phyloP scores from a whole-genome alignment of 1,140 invertebrate genomes.

The Cotesia vestalis region DNA sequence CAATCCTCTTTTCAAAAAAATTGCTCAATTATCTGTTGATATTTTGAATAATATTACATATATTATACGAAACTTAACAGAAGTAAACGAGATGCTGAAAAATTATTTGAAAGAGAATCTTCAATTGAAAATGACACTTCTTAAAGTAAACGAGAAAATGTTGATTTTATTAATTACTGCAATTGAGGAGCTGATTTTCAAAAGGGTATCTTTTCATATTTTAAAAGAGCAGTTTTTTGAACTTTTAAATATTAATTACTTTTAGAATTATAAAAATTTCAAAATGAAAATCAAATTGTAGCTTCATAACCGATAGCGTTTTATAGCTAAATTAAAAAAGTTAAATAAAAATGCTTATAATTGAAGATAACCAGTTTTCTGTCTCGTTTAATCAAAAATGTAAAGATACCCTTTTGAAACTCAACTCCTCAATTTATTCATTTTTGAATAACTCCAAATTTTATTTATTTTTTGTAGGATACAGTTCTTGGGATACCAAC shows the following conservation, averaged over 20 bases:
- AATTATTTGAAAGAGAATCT: constrained; percentile 9
- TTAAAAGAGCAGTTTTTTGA: no score
- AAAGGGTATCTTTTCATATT: no score
- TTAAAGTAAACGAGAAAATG: constrained; percentile 14
- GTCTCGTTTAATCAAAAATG: no score
- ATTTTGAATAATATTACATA: background rate
- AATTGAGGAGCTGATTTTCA: background rate
- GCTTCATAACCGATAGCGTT: no score
- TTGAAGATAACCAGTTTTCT: no score
- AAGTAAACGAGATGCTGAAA: constrained; percentile 1
- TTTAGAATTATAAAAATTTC: no score
- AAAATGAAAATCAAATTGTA: no score
- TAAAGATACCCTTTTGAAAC: no score
- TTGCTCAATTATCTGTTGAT: background rate
- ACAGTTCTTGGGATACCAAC: background rate
- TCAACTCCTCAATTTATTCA: background rate
- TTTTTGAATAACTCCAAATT: constrained; percentile 2
- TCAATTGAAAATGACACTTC: constrained; percentile 4
- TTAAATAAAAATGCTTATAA: no score
- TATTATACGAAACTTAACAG: constrained; percentile 7
- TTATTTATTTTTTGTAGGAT: constrained; percentile 12
- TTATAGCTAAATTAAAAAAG: no score
- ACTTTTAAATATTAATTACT: no score
- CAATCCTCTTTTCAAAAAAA: background rate
- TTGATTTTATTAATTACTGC: constrained; percentile 3